phyloP scores from a whole-genome alignment of 2,113 vertebrate genomes.

The Triplophysa siluroides region DNA sequence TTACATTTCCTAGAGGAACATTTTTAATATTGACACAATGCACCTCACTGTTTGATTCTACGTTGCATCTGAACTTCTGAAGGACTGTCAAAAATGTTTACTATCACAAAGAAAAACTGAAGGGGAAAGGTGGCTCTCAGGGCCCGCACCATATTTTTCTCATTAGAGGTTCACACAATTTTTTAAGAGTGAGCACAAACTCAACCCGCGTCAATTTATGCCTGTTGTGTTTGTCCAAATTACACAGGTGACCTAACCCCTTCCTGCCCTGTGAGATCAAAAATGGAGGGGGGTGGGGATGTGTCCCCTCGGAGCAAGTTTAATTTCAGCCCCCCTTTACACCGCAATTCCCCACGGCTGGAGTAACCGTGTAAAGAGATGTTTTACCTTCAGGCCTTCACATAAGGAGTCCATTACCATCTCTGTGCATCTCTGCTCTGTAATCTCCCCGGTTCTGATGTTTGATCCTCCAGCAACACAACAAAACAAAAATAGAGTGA shows the following conservation, averaged over 20 bases:
- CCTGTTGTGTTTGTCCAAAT: conserved; percentile 55
- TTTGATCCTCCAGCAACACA: background rate
- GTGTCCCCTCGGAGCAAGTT: conserved; percentile 53
- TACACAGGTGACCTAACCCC: conserved; percentile 58
- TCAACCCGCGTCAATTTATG: conserved; percentile 52
- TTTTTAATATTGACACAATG: conserved; percentile 40
- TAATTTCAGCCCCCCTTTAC: conserved; percentile 51
- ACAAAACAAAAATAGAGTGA: conserved; percentile 30
- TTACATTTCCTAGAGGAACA: conserved; percentile 9
- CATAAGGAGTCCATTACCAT: conserved; percentile 61
- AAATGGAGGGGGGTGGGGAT: conserved; percentile 35
- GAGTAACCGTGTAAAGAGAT: conserved; percentile 54
- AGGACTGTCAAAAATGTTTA: conserved; percentile 20
- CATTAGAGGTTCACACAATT: conserved; percentile 48
- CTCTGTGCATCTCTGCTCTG: conserved; percentile 34
- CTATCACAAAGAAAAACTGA: conserved; percentile 8
- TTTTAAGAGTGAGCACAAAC: conserved; percentile 25
- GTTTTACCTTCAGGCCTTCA: conserved; percentile 54
- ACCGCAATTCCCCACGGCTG: conserved; percentile 39
- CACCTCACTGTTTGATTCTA: conserved; percentile 32
- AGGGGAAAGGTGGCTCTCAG: conserved; percentile 25
- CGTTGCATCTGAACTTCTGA: conserved; percentile 34
- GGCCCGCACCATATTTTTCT: conserved; percentile 52
- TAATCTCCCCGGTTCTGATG: conserved; percentile 37
- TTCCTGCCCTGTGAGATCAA: conserved; percentile 54